Conservation (phyloP, 2,888 invertebrate species). For the Penaeus monodon region DNA sequence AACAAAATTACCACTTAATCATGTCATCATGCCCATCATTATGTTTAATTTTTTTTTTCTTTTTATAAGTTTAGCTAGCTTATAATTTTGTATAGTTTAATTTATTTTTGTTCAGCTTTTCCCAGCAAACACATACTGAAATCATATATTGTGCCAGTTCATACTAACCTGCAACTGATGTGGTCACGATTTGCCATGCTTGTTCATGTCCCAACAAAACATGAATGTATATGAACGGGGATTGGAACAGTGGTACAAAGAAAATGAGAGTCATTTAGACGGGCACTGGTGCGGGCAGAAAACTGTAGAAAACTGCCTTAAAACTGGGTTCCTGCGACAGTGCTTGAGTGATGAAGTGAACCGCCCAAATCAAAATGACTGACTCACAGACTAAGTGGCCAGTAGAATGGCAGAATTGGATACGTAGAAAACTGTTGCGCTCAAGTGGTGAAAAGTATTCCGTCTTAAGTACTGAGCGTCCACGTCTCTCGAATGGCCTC, state of each 20-base stretch:
- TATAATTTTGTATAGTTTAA: constrained; percentile 58
- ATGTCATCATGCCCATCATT: constrained; percentile 59
- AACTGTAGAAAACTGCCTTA: constrained; percentile 21
- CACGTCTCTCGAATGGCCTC: constrained; percentile 42
- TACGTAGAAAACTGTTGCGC: constrained; percentile 44
- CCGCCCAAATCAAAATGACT: no score
- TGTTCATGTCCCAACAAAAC: constrained; percentile 41
- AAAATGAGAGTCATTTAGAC: constrained; percentile 33
- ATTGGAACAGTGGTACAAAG: constrained; percentile 58
- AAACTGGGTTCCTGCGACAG: constrained; percentile 31
- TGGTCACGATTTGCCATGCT: constrained; percentile 45
- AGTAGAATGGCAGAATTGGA: constrained; percentile 22
- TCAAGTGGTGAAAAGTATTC: constrained; percentile 42
- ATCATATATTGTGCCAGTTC: constrained; percentile 58
- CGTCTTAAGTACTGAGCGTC: constrained; percentile 4
- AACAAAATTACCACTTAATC: constrained; percentile 54
- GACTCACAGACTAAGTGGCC: background rate
- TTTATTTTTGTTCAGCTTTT: constrained; percentile 62
- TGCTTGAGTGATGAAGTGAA: constrained; percentile 18
- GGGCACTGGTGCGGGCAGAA: constrained; percentile 31
- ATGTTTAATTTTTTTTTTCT: constrained; percentile 34
- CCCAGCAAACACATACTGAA: constrained; percentile 60
- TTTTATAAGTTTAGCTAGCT: constrained; percentile 55
- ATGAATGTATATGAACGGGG: constrained; percentile 31
- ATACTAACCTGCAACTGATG: constrained; percentile 60